These are phyloP conservation scores for Leptopilina syphax DNA, from an alignment of 2,888 invertebrate genomes.

Conservation along the genomic window DNA sequence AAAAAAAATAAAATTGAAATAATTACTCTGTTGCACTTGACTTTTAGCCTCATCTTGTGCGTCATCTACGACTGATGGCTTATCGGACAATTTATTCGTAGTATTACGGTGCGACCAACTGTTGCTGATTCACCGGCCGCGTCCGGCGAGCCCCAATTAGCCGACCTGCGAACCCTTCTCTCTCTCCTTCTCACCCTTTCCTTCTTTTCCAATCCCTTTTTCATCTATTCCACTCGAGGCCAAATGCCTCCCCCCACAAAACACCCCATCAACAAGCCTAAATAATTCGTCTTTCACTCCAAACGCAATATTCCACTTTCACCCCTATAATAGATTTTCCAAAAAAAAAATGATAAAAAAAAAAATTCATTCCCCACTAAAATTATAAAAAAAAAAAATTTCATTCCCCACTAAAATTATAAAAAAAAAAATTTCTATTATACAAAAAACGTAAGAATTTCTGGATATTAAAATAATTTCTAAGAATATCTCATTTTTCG, in stretches of 20 bases:
- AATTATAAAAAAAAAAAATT: too few species aligned
- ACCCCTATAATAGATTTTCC: too few species aligned
- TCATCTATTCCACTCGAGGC: constrained; percentile 15
- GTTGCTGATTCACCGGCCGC: constrained; percentile 37
- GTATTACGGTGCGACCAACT: constrained; percentile 39
- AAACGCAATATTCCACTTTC: background rate
- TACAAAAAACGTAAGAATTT: too few species aligned
- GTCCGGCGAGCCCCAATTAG: constrained; percentile 37
- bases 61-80: constrained; percentile 34
- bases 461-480: too few species aligned
- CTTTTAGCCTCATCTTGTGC: constrained; percentile 17
- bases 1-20: too few species aligned
- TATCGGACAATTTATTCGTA: constrained; percentile 35
- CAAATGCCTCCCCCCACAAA: background rate
- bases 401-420: too few species aligned
- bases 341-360: background rate
- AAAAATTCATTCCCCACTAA: too few species aligned
- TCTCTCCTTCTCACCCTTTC: constrained; percentile 25
- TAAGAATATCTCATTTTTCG: too few species aligned
- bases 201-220: constrained; percentile 29
- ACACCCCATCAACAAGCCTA: background rate
- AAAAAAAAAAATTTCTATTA: too few species aligned
- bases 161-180: constrained; percentile 26
- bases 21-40: background rate
- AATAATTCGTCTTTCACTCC: background rate